phyloP scores from a whole-genome alignment of 2,888 invertebrate species.

The Xanthia togata region DNA sequence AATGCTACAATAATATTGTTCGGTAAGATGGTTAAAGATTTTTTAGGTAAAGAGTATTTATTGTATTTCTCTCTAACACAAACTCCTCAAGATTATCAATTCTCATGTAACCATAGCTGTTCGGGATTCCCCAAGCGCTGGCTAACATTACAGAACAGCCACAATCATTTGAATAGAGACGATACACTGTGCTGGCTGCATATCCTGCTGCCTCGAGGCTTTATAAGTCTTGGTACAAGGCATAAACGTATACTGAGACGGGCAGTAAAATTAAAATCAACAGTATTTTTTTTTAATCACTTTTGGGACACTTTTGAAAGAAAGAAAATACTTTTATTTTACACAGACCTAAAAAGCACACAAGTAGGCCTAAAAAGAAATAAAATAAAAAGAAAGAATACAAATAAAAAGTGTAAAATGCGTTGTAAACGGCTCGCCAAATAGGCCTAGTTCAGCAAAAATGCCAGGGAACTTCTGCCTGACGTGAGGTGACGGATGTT shows the following conservation, averaged over 20 bases:
- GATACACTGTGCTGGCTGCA: conserved; percentile 34
- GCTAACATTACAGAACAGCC: conserved; percentile 54
- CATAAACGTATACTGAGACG: conserved; percentile 12
- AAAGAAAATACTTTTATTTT: no score
- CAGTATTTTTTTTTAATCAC: no score
- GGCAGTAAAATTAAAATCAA: not conserved
- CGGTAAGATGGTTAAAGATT: not conserved
- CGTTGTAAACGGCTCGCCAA: no score
- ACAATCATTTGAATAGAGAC: conserved; percentile 64
- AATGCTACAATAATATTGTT: not conserved
- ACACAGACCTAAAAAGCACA: no score
- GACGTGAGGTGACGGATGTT: no score
- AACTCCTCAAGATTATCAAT: conserved; percentile 41
- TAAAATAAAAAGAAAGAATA: no score
- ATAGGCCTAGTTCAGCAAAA: no score
- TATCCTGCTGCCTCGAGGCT: conserved; percentile 46
- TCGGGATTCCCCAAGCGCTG: conserved; percentile 42
- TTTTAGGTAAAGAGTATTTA: not conserved
- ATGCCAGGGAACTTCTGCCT: no score
- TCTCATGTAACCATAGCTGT: conserved; percentile 24
- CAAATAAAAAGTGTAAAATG: no score
- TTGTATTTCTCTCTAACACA: not conserved
- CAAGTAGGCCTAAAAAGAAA: no score
- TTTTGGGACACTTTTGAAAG: no score
- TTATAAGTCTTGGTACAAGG: conserved; percentile 29